phyloP scores from a whole-genome alignment of 2,888 invertebrate genomes.

The Caenorhabditis angaria region DNA sequence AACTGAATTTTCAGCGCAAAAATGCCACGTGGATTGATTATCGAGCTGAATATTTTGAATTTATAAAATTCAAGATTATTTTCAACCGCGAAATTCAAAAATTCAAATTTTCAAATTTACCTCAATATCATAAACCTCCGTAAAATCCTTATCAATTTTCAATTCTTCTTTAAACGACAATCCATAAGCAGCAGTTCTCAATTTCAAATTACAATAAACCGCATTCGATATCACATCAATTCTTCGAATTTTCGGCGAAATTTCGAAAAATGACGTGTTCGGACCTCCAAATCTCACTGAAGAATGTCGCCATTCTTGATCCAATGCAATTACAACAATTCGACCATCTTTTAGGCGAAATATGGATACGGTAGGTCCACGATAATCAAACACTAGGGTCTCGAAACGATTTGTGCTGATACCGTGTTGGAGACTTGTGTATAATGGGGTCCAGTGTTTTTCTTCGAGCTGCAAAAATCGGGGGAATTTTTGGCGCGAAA shows the following conservation, averaged over 20 bases:
- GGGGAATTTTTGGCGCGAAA: no score
- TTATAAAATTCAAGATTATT: no score
- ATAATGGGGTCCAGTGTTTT: constrained; percentile 56
- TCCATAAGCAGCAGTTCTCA: constrained; percentile 47
- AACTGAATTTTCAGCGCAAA: no score
- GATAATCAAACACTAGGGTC: constrained; percentile 65
- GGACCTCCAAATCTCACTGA: constrained; percentile 45
- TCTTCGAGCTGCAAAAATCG: not conserved
- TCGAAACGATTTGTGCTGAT: constrained; percentile 69
- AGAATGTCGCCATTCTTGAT: constrained; percentile 64
- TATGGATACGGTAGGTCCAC: constrained; percentile 61
- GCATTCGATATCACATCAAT: constrained; percentile 31
- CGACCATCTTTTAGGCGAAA: constrained; percentile 49
- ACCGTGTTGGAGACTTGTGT: constrained; percentile 60
- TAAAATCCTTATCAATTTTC: constrained; percentile 50
- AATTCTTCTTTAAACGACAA: constrained; percentile 48
- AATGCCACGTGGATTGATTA: no score
- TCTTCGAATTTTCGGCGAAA: constrained; percentile 27
- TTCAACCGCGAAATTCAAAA: no score
- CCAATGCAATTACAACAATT: constrained; percentile 54
- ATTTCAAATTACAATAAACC: constrained; percentile 55
- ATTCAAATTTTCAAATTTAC: no score
- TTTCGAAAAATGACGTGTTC: constrained; percentile 38
- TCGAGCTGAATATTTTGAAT: no score
- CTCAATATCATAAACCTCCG: constrained; percentile 47